phyloP scores from a whole-genome alignment of 1,140 invertebrate species.

The Centruroides vittatus region DNA sequence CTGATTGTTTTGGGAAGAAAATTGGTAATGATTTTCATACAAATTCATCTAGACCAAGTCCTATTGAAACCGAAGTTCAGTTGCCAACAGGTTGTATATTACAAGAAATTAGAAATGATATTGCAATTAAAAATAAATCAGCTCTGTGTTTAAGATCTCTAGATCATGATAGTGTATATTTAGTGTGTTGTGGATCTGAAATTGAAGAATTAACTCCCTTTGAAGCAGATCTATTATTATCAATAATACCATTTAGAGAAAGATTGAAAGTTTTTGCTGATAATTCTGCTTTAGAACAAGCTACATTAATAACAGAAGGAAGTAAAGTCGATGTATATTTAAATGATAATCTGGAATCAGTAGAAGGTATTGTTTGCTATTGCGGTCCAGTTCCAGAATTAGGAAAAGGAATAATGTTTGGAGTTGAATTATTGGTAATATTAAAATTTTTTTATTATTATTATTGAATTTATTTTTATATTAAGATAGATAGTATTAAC shows the following conservation, averaged over 20 bases:
- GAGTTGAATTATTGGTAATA: constrained; percentile 14
- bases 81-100: constrained; percentile 11
- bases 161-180: constrained; percentile 14
- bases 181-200: constrained; percentile 5
- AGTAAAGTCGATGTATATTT: constrained; percentile 14
- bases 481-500: too few relatives aligned
- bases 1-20: constrained; percentile 14
- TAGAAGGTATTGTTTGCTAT: constrained; percentile 12
- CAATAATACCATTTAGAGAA: constrained; percentile 10
- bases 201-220: constrained; percentile 12
- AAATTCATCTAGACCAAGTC: neutral
- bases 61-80: constrained; percentile 13
- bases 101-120: constrained; percentile 10
- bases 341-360: constrained; percentile 9
- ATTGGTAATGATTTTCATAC: constrained; percentile 3
- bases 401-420: constrained; percentile 14
- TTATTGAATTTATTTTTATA: too few relatives aligned
- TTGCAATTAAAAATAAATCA: neutral
- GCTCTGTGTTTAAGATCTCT: constrained; percentile 12
- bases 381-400: constrained; percentile 13
- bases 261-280: constrained; percentile 8
- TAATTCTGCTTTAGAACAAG: constrained; percentile 8
- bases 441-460: neutral
- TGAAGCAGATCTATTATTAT: constrained; percentile 13
- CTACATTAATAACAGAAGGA: constrained; percentile 11